phyloP scores from a whole-genome alignment of 2,888 invertebrate species.

The Homarus gammarus region DNA sequence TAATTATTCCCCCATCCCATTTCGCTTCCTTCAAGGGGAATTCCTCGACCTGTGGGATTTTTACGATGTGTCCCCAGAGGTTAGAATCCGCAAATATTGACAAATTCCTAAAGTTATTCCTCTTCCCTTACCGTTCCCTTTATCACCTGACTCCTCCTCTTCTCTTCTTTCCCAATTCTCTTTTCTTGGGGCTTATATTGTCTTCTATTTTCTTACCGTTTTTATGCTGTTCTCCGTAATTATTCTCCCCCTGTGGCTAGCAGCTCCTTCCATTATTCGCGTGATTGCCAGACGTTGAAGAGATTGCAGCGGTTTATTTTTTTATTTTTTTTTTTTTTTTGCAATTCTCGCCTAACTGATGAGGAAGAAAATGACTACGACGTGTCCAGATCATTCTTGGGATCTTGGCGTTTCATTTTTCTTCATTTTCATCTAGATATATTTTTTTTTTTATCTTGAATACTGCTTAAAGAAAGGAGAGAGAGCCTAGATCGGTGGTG shows the following conservation, averaged over 20 bases:
- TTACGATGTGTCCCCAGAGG: background rate
- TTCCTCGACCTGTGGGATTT: too few species aligned
- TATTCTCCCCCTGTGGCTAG: background rate
- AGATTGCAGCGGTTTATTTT: background rate
- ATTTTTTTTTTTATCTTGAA: too few species aligned
- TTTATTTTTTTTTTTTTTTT: too few species aligned
- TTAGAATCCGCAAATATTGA: background rate
- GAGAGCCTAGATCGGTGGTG: too few species aligned
- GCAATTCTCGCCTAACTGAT: conserved; percentile 10
- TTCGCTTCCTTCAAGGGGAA: background rate
- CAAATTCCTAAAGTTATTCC: background rate
- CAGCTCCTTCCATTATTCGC: background rate
- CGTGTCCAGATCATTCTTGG: background rate
- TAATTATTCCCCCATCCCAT: background rate
- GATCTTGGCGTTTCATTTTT: too few species aligned
- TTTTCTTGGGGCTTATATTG: too few species aligned
- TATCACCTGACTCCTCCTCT: background rate
- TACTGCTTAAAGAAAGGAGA: too few species aligned
- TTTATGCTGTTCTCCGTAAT: too few species aligned
- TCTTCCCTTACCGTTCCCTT: background rate
- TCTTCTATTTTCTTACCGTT: too few species aligned
- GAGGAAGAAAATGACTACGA: background rate
- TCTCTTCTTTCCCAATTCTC: background rate
- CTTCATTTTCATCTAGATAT: too few species aligned
- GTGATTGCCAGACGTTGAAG: background rate